Percentiles rank a stretch among this genome's conserved stretches.
Evolutionary conservation across 2,113 vertebrate species (phyloP).

Genomic region (Myrmecophaga tridactyla): DNA sequence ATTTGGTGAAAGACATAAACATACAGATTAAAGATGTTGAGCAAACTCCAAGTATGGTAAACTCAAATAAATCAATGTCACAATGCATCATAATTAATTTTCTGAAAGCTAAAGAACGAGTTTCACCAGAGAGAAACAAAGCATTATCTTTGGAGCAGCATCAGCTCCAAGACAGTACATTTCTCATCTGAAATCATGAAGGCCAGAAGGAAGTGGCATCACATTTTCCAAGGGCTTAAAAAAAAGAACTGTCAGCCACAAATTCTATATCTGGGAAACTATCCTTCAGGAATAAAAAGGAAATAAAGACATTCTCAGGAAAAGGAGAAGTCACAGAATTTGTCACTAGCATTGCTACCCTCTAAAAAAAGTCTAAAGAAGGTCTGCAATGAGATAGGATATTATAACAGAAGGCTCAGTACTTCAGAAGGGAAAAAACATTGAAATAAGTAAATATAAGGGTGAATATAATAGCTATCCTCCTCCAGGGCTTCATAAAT

Average conservation of each 20-base stretch:
- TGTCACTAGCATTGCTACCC: neutral
- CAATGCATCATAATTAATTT: too few relatives aligned
- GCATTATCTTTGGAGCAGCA: neutral
- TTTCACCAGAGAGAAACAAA: neutral
- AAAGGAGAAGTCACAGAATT: neutral
- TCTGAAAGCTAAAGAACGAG: neutral
- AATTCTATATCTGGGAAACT: neutral
- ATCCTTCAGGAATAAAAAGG: neutral
- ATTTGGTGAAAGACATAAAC: too few relatives aligned
- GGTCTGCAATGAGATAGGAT: neutral
- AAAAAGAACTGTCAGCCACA: neutral
- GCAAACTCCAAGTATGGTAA: too few relatives aligned
- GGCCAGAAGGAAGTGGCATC: neutral
- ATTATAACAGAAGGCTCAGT: neutral
- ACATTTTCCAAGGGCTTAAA: neutral
- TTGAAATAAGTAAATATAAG: neutral
- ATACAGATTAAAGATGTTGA: too few relatives aligned
- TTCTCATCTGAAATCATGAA: neutral
- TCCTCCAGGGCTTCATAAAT: neutral
- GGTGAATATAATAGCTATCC: neutral
- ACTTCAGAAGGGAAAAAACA: neutral
- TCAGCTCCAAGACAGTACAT: neutral
- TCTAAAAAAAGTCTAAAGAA: neutral
- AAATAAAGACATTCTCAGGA: neutral
- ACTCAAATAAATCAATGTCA: too few relatives aligned